These are phyloP conservation scores for Halocaridina rubra DNA, from an alignment of 2,888 invertebrate species.

Conservation along the genomic window DNA sequence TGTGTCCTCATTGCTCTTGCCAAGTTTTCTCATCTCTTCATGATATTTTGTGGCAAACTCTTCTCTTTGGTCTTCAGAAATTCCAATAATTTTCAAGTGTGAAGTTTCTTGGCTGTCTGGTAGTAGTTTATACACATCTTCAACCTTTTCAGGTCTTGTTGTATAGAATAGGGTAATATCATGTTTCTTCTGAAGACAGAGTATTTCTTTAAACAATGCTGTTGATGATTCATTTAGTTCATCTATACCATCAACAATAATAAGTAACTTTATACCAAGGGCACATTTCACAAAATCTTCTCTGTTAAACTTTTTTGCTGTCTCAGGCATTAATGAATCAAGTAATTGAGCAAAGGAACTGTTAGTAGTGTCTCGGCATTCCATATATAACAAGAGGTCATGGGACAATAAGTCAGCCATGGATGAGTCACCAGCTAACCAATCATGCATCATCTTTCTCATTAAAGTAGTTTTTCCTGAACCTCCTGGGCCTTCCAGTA, in stretches of 20 bases:
- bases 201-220: background rate
- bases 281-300: background rate
- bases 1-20: background rate
- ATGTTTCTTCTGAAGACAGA: background rate
- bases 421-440: background rate
- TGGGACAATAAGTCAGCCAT: background rate
- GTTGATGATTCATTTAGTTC: background rate
- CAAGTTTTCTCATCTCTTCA: background rate
- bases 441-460: background rate
- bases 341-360: background rate
- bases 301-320: background rate
- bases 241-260: slow-evolving; percentile 28
- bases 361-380: background rate
- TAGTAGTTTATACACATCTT: slow-evolving; percentile 1
- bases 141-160: background rate
- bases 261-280: background rate
- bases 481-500: slow-evolving; percentile 18
- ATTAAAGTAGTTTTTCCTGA: slow-evolving; percentile 14
- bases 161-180: slow-evolving; percentile 1
- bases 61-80: background rate
- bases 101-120: background rate
- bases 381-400: background rate
- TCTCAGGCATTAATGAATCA: background rate
- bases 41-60: slow-evolving; percentile 17
- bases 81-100: slow-evolving; percentile 1